Conservation (phyloP, 2,888 invertebrate genomes). For the Patella ulyssiponensis region DNA sequence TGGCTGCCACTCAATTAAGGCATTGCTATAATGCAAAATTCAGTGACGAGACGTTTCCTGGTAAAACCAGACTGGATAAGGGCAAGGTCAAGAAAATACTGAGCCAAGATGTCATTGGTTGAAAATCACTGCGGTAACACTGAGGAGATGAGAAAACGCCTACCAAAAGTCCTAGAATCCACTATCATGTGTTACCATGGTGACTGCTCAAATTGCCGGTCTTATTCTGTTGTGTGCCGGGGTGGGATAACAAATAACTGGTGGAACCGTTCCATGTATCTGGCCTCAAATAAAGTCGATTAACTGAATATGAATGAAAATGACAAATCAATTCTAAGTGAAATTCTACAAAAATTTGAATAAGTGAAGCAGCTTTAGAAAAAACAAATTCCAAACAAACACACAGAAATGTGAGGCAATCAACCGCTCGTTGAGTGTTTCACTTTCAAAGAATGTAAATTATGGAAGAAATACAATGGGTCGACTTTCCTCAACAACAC, state of each 20-base stretch:
- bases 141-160: background rate
- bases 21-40: constrained; percentile 7
- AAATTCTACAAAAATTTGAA: too few relatives aligned
- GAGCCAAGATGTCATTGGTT: background rate
- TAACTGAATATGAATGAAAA: background rate
- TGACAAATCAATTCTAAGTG: background rate
- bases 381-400: too few relatives aligned
- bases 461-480: too few relatives aligned
- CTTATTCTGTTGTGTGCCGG: background rate
- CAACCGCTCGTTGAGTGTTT: too few relatives aligned
- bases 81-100: background rate
- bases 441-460: too few relatives aligned
- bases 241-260: background rate
- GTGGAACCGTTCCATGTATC: background rate
- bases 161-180: background rate
- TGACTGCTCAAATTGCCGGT: background rate
- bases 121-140: background rate
- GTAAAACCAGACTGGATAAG: background rate
- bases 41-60: background rate
- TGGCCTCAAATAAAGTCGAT: background rate
- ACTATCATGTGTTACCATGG: background rate
- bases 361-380: too few relatives aligned
- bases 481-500: too few relatives aligned
- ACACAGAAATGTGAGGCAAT: too few relatives aligned
- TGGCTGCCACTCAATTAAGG: too few relatives aligned